These are phyloP conservation scores for Bombus picipes DNA, from an alignment of 1,140 invertebrate species.

Conservation along the genomic window DNA sequence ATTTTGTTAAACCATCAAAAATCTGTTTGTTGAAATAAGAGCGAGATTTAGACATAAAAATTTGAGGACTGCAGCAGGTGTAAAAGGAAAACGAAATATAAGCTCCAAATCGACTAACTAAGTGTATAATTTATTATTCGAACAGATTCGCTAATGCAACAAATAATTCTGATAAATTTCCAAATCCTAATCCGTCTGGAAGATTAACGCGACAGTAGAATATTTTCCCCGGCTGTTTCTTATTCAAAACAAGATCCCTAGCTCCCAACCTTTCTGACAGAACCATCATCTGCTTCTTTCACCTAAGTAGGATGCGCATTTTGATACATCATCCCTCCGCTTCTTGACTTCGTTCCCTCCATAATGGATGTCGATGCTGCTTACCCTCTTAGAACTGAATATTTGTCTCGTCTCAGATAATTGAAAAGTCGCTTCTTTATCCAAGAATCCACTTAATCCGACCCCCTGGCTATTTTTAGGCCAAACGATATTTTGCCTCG, in stretches of 20 bases:
- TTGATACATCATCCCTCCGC: slow-evolving; percentile 1
- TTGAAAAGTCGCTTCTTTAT: slow-evolving; percentile 19
- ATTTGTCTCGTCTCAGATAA: slow-evolving; percentile 13
- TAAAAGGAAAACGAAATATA: too few species aligned
- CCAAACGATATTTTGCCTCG: neutral
- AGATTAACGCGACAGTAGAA: slow-evolving; percentile 16
- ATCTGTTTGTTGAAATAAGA: too few species aligned
- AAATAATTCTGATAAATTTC: slow-evolving; percentile 20
- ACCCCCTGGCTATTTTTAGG: neutral
- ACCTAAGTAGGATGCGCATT: slow-evolving; percentile 40
- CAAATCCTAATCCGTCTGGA: neutral
- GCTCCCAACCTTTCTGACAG: neutral
- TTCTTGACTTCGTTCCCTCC: neutral
- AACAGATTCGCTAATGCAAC: neutral
- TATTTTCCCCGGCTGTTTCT: neutral
- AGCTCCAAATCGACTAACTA: too few species aligned
- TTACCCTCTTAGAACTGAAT: neutral
- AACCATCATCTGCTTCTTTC: neutral
- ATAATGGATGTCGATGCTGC: slow-evolving; percentile 39
- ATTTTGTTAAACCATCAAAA: too few species aligned
- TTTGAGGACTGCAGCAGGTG: too few species aligned
- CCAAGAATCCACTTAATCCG: slow-evolving; percentile 6
- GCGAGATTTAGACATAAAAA: too few species aligned
- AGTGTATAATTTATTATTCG: slow-evolving; percentile 21
- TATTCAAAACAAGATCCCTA: neutral